Evolutionary conservation across 2,888 invertebrate genomes (phyloP).

Genomic region (Scelioninae gen. 2): DNA sequence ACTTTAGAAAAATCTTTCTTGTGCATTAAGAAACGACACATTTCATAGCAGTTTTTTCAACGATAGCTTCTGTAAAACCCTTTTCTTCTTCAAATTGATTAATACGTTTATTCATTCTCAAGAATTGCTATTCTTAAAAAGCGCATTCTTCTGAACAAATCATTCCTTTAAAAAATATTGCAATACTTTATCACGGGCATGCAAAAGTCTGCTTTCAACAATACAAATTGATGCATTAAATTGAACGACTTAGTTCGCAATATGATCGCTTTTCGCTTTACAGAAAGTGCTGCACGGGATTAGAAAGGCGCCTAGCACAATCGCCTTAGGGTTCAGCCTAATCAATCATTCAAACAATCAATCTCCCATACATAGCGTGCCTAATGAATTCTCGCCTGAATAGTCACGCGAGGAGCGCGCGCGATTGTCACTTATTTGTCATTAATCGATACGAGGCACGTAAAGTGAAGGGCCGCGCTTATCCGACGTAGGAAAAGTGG

Average conservation of each 20-base stretch:
- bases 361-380: slow-evolving; percentile 37
- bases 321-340: slow-evolving; percentile 46
- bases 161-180: not conserved
- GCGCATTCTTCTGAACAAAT: too few relatives aligned
- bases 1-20: too few relatives aligned
- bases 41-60: too few relatives aligned
- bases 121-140: not conserved
- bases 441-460: slow-evolving; percentile 68
- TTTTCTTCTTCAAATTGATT: not conserved
- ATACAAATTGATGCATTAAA: slow-evolving; percentile 43
- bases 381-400: slow-evolving; percentile 49
- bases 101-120: too few relatives aligned
- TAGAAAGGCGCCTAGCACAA: slow-evolving; percentile 46
- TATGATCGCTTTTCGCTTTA: slow-evolving; percentile 38
- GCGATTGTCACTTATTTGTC: slow-evolving; percentile 63
- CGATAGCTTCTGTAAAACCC: too few relatives aligned
- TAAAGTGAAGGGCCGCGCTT: slow-evolving; percentile 65
- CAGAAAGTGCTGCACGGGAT: slow-evolving; percentile 23
- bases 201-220: slow-evolving; percentile 8
- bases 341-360: slow-evolving; percentile 58
- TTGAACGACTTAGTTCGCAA: slow-evolving; percentile 31
- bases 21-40: too few relatives aligned
- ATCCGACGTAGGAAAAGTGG: slow-evolving; percentile 62
- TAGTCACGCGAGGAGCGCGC: slow-evolving; percentile 42
- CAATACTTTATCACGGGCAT: slow-evolving; percentile 11